Evolutionary conservation across 1,140 invertebrate genomes (phyloP), one percentile per base, ranked within the genome.

Genomic region (Drosophila takahashii): DNA sequence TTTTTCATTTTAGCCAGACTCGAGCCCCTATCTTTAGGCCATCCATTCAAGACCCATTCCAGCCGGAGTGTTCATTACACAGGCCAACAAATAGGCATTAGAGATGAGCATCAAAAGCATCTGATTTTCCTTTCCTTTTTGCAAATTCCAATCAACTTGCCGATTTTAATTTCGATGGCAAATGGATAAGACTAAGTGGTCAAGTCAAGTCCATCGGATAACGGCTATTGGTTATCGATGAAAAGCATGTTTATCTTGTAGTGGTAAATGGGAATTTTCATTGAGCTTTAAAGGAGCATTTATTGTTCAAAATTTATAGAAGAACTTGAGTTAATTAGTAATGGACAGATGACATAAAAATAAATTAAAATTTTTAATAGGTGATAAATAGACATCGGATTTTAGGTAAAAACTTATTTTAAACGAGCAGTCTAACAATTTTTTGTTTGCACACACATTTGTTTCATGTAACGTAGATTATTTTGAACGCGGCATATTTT

Each of bases 61-160:
- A 37, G 29, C 32, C 39, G 16, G 26, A 75, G 51, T 64, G 58
- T 66, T 66, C 72, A 77, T 80, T 81, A 80, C 54, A 51, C 11
- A 58, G 50, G 42, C 72, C 66, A 54, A 75, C 59, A 61, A 65
- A 75, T 62, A 44, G 52, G 52, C 71, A 64, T 36, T 34, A 9
- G 34, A 69, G 65, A 47, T 45, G 47, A 66, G 47, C 36, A 44
- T 66, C 47, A 26, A 34, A 53, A 36, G 60, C 59, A 61, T 47
- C 48, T 51, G 45, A 8, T 57, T 42, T 51, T 50, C 15, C 29
- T 9, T 32, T 50, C 37, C 15, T 26, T 48, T 75, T 45, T 37
- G 22, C 26, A 36, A 71, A 48, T 70, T 58, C 15, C 67, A 75
- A 74, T 75, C 72, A 62, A 64, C 18, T 64, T 62, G 65, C 27